Base-by-base conservation (phyloP, 2,797 vertebrate genomes). In the Odontamblyopus rebecca region DNA sequence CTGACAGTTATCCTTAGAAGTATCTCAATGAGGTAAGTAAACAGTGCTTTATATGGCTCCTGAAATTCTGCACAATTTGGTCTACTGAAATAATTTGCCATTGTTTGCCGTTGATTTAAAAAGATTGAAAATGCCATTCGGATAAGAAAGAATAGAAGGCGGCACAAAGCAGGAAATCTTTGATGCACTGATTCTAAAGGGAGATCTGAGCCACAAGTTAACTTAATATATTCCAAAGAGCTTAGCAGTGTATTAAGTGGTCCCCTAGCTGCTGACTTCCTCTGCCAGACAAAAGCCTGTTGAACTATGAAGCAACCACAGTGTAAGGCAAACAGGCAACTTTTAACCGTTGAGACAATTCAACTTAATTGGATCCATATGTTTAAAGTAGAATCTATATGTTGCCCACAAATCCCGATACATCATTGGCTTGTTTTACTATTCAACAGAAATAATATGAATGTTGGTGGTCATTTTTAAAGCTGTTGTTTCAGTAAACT, bases 221-320 rank as follows among this genome's bases (percentile, higher is more conserved):
- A 85, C 67, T 82, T 89, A 91, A 91, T 87, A 77, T 87, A 86
- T 86, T 92, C 80, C 86, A 73, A 70, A 76, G 86, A 85, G 86
- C 77, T 79, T 78, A 77, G 77, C 66, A 82, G 72, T 81, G 71
- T 70, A 77, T 82, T 86, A 90, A 92, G 85, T 88, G 79, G 81
- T 91, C 87, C 88, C 89, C 85, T 68, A 79, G 89, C 83, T 85
- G 74, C 76, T 78, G 67, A 70, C 63, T 72, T 83, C 61, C 62
- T 70, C 79, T 74, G 2, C 68, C 72, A 65, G 73, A 72, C 78
- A 78, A 78, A 86, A 78, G 78, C 67, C 74, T 78, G 74, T 70
- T 69, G 76, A 83, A 72, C 80, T 69, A 79, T 32, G 71, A 80
- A 80, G 72, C 73, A 78, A 71, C 79, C 84, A 59, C 56, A 59